Base-by-base conservation (phyloP, 1,140 invertebrate species). In the Dufourea novaeangliae region DNA sequence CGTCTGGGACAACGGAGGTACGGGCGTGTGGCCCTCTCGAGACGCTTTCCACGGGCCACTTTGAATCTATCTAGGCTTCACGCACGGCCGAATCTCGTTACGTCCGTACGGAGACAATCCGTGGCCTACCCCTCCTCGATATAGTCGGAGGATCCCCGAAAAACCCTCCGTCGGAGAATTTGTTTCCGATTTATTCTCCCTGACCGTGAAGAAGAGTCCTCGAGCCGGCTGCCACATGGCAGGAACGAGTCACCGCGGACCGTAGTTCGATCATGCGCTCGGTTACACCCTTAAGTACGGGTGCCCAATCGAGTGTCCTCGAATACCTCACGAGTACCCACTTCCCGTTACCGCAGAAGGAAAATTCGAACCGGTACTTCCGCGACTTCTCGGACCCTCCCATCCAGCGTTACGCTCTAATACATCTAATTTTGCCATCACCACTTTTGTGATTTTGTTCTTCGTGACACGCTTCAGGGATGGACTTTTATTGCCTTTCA, bases 61-160 rank as follows among this genome's bases (percentile, higher is more conserved):
- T 84, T 84, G 83, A 85, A 86, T 86, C 84, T 57, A 52, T 57
- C 61, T 52, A 56, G 73, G 80, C 76, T 85, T 84, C 75, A 85
- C 83, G 83, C 83, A 85, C 84, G 84, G 80, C 25, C 85, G 86
- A 87, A 80, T 85, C 62, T 82, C 86, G 78, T 87, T 84, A 79
- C 62, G 80, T 75, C n/a, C 71, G 71, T 50, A 71, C 46, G 74
- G n/a, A 78, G 41, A 52, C 54, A 73, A 62, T 67, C 68, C 63
- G 37, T 46, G 34, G 29, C 57, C 37, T 32, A 25, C n/a, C 34
- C 34, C 20, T 37, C 10, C 34, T 10, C 39, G 12, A 8, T 1
- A 41, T 8, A 4, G 20, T 14, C 61, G 68, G 54, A 44, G 22
- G 39, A n/a, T n/a, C n/a, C n/a, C n/a, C 50, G n/a, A 27, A 17